Conservation (phyloP, 2,888 invertebrate species). For the Lepidocyrtinus sp. region DNA sequence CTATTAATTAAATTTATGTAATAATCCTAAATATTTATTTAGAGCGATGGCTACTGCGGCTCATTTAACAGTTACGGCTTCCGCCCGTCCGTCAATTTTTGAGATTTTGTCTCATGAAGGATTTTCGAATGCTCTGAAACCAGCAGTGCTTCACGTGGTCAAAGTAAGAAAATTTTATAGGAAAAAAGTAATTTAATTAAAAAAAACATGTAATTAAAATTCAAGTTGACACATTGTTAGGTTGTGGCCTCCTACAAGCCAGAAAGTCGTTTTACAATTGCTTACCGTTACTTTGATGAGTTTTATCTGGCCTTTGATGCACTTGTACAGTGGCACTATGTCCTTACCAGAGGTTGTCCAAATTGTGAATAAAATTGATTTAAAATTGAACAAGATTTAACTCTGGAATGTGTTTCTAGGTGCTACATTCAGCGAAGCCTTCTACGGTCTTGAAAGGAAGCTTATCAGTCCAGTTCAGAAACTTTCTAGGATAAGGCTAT, state of each 20-base stretch:
- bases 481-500: constrained; percentile 37
- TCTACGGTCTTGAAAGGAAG: constrained; percentile 66
- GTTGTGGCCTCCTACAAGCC: constrained; percentile 60
- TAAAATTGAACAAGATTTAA: background rate
- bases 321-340: constrained; percentile 64
- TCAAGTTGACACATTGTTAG: constrained; percentile 46
- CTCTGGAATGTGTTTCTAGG: constrained; percentile 47
- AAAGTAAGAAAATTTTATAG: constrained; percentile 47
- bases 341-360: constrained; percentile 66
- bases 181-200: background rate
- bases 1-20: no score
- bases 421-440: constrained; percentile 66
- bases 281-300: constrained; percentile 64
- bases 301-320: constrained; percentile 61
- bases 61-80: constrained; percentile 61
- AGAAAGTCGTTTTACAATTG: constrained; percentile 43
- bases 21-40: no score
- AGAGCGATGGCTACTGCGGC: no score
- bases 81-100: constrained; percentile 57
- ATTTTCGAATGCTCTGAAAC: constrained; percentile 61
- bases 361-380: no score
- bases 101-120: constrained; percentile 66
- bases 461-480: constrained; percentile 9
- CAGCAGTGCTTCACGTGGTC: constrained; percentile 62
- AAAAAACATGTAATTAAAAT: no score